These are phyloP conservation scores for Drosophila peninsularis DNA, from an alignment of 2,888 invertebrate species.

Conservation along the genomic window DNA sequence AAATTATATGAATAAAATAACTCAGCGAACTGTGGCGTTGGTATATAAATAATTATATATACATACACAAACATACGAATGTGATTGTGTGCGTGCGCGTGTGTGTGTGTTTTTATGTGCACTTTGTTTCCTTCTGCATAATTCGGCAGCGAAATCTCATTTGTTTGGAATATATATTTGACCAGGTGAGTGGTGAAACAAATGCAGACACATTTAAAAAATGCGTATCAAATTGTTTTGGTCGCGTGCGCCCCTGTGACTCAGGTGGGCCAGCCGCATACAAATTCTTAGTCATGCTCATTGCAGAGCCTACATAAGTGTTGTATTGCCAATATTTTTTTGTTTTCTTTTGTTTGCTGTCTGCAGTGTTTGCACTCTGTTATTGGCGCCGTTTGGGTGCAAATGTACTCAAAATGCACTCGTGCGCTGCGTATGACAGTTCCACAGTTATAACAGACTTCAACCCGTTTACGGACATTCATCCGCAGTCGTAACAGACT, in stretches of 20 bases:
- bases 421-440: conserved; percentile 7
- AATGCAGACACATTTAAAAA: not conserved
- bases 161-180: conserved; percentile 26
- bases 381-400: conserved; percentile 38
- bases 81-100: conserved; percentile 17
- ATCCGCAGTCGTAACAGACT: conserved; percentile 3
- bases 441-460: conserved; percentile 11
- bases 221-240: conserved; percentile 23
- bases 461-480: conserved; percentile 28
- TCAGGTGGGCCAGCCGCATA: conserved; percentile 14
- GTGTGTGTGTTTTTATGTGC: conserved; percentile 25
- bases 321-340: not conserved
- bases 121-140: conserved; percentile 43
- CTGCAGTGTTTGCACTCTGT: conserved; percentile 37
- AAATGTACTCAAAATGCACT: conserved; percentile 57
- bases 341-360: not conserved
- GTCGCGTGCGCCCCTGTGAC: conserved; percentile 31
- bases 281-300: conserved; percentile 39
- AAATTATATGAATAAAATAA: not conserved
- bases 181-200: conserved; percentile 29
- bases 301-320: conserved; percentile 4
- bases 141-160: conserved; percentile 21
- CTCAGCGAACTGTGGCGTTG: conserved; percentile 16
- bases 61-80: conserved; percentile 15
- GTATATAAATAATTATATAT: conserved; percentile 15